A percentile compares a stretch with the other conserved stretches of the same genome.
Evolutionary conservation across 2,888 invertebrate species (phyloP).

Genomic region (Silvanus unidentatus): DNA sequence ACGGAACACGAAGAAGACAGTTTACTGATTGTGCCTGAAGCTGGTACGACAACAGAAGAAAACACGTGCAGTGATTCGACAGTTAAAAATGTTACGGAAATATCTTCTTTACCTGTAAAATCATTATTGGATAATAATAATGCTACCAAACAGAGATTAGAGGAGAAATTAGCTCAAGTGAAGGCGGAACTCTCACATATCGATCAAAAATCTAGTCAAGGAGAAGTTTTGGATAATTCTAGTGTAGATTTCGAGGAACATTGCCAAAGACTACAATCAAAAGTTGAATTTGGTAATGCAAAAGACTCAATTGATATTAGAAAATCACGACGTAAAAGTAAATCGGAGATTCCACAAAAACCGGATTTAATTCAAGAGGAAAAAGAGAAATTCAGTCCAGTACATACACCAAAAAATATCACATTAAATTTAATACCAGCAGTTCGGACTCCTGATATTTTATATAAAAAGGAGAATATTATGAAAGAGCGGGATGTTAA

Average conservation of each 20-base stretch:
- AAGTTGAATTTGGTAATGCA: conserved; percentile 64
- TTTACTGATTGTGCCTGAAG: conserved; percentile 48
- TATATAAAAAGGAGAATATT: conserved; percentile 58
- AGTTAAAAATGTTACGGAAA: conserved; percentile 42
- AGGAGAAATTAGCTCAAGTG: conserved; percentile 29
- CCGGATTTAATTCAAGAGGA: conserved; percentile 43
- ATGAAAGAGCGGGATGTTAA: conserved; percentile 75
- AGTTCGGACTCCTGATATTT: conserved; percentile 29
- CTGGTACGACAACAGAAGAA: conserved; percentile 56
- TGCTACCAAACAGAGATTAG: conserved; percentile 30
- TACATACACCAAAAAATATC: conserved; percentile 19
- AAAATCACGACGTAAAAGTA: conserved; percentile 51
- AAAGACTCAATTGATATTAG: conserved; percentile 62
- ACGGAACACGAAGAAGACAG: conserved; percentile 56
- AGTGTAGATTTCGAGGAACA: conserved; percentile 54
- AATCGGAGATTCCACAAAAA: conserved; percentile 34
- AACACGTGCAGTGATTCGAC: conserved; percentile 49
- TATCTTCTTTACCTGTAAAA: conserved; percentile 17
- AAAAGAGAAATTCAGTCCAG: conserved; percentile 42
- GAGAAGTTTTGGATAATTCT: conserved; percentile 14
- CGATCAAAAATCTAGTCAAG: conserved; percentile 16
- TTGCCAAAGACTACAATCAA: conserved; percentile 59
- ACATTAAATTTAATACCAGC: conserved; percentile 24
- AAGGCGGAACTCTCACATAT: conserved; percentile 21
- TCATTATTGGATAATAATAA: conserved; percentile 20